These are phyloP conservation scores for Iguana delicatissima DNA, from an alignment of 2,797 vertebrate species.

Conservation along the genomic window DNA sequence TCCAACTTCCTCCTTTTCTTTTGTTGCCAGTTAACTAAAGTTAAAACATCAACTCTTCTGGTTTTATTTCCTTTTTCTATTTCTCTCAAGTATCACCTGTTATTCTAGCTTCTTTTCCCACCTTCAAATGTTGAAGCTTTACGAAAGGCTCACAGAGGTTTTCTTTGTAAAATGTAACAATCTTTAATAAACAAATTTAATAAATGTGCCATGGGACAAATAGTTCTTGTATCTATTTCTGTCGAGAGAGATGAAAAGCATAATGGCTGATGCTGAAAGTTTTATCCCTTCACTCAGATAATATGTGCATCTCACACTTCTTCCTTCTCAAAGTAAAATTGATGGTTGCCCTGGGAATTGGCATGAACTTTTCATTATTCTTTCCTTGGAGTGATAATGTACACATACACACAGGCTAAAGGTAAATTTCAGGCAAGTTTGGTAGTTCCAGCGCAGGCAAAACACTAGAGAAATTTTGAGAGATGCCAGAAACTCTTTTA, in stretches of 20 bases:
- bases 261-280: background rate
- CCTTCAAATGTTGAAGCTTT: background rate
- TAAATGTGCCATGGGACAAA: background rate
- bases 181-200: background rate
- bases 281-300: background rate
- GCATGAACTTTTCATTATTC: background rate
- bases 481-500: background rate
- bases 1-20: background rate
- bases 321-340: background rate
- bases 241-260: background rate
- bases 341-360: background rate
- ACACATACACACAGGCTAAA: background rate
- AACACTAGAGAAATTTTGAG: background rate
- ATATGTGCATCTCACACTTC: background rate
- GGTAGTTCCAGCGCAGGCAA: background rate
- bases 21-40: background rate
- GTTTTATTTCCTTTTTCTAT: background rate
- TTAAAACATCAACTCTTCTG: background rate
- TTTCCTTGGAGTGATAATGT: background rate
- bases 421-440: no score
- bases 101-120: no score
- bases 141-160: background rate
- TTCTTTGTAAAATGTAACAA: background rate
- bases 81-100: background rate
- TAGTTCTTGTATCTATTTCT: background rate